Base-by-base conservation (phyloP, 2,113 vertebrate genomes). In the Corythoichthys intestinalis region DNA sequence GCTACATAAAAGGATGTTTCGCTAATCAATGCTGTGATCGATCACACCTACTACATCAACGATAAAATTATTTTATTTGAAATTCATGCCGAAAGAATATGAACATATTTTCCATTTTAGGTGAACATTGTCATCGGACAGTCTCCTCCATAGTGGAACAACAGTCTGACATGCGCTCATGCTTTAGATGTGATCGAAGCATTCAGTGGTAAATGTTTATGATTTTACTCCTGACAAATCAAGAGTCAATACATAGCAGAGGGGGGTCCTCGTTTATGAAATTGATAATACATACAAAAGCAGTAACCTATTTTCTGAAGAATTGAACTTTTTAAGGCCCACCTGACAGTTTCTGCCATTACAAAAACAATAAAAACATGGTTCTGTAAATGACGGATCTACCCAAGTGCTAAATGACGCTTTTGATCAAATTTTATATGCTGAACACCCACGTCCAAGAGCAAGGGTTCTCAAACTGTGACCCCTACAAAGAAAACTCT, bases 41-140 rank as follows among this genome's bases (percentile, higher is more conserved):
- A 85, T 76, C 70, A 83, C 74, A 83, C 54, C 71, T 61, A 65
- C 1, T 50, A 28, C 63, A 37, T 65, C 34, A 50, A 6, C 28
- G 28, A 41, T 47, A 35, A 38, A 50, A 37, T 15, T 12, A n/a
- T 65, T 17, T 44, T 11, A 35, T 61, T 38, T 37, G 17, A 46
- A 20, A 62, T 46, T 61, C 14, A n/a, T 57, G 28, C 4, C 28
- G 12, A 57, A 56, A 57, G 11, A 35, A 4, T 4, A 3, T 56
- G 12, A 56, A 28, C 28, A 13, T 10, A 28, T 20, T 56, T 56
- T 28, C 4, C 2, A 53, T 20, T 20, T 53, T 53, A 20, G n/a
- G 52, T 52, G 49, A 4, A 2, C n/a, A 9, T 54, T 20, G 28
- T 12, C 28, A 57, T 57, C 12, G 28, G 12, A 57, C 28, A 35